phyloP scores from a whole-genome alignment of 2,113 vertebrate genomes.

The Alectura lathami region DNA sequence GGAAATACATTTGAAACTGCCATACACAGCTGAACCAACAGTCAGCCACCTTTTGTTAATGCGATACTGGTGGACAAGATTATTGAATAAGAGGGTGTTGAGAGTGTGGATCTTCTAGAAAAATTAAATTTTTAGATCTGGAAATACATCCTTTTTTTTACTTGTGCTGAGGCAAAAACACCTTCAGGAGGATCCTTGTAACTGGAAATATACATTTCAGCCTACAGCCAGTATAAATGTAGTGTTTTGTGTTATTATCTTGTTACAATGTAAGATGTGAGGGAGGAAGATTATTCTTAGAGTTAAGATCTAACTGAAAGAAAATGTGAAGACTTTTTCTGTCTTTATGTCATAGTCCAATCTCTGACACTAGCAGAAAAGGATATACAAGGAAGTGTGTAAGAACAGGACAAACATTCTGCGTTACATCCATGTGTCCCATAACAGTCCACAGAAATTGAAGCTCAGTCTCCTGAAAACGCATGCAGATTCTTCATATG shows the following conservation, averaged over 20 bases:
- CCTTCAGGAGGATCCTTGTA: neutral
- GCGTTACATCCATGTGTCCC: neutral
- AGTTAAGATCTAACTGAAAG: neutral
- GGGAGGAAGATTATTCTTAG: neutral
- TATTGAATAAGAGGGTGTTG: neutral
- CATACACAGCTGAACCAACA: neutral
- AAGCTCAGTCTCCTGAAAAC: neutral
- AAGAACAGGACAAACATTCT: neutral
- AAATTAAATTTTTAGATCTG: neutral
- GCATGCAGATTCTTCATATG: neutral
- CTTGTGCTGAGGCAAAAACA: neutral
- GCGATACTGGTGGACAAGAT: neutral
- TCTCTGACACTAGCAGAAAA: neutral
- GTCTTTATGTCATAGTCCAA: neutral
- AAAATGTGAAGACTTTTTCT: neutral
- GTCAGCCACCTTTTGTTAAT: neutral
- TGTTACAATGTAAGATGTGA: neutral
- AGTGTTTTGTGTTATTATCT: neutral
- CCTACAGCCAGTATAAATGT: neutral
- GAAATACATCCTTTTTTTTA: neutral
- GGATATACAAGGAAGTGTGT: neutral
- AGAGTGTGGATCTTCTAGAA: neutral
- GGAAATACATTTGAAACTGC: neutral
- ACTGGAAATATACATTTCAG: neutral
- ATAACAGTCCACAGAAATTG: neutral